These are phyloP conservation scores for Zaprionus ornatus DNA, from an alignment of 1,140 invertebrate species.

Conservation along the genomic window DNA sequence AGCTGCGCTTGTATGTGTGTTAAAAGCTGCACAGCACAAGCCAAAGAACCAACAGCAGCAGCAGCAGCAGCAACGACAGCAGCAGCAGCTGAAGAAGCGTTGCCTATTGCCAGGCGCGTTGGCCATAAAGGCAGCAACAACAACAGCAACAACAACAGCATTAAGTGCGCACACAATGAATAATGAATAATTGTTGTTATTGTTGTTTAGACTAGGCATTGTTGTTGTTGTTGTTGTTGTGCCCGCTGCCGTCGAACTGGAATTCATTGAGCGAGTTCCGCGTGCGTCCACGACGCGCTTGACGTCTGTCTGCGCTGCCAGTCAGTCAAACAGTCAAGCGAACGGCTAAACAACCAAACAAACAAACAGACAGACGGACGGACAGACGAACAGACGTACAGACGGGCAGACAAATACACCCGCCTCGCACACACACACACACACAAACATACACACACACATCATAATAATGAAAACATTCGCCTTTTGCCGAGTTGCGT, in stretches of 20 bases:
- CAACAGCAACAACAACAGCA: not conserved
- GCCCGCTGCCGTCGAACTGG: not conserved
- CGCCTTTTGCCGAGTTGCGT: conserved; percentile 59
- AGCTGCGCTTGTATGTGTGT: conserved; percentile 59
- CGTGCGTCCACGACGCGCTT: conserved; percentile 1
- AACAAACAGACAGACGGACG: conserved; percentile 3
- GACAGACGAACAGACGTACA: not conserved
- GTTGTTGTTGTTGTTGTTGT: not conserved
- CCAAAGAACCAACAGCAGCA: conserved; percentile 35
- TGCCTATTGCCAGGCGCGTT: not conserved
- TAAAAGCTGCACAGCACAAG: conserved; percentile 69
- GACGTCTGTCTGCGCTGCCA: conserved; percentile 32
- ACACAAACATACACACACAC: conserved; percentile 27
- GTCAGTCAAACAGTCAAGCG: conserved; percentile 50
- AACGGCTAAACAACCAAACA: conserved; percentile 40
- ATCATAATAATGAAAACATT: conserved; percentile 69
- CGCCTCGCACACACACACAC: conserved; percentile 38
- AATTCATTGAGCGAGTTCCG: conserved; percentile 16
- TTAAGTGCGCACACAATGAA: conserved; percentile 6
- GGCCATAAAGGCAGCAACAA: not conserved
- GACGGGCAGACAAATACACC: conserved; percentile 18
- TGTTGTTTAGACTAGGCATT: not conserved
- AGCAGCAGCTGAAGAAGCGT: conserved; percentile 15
- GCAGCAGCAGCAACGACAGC: conserved; percentile 13
- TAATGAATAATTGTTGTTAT: conserved; percentile 22